A percentile compares a stretch with the other conserved stretches of the same genome.
Conservation (phyloP, 2,113 vertebrate species). For the Charadrius vociferus region DNA sequence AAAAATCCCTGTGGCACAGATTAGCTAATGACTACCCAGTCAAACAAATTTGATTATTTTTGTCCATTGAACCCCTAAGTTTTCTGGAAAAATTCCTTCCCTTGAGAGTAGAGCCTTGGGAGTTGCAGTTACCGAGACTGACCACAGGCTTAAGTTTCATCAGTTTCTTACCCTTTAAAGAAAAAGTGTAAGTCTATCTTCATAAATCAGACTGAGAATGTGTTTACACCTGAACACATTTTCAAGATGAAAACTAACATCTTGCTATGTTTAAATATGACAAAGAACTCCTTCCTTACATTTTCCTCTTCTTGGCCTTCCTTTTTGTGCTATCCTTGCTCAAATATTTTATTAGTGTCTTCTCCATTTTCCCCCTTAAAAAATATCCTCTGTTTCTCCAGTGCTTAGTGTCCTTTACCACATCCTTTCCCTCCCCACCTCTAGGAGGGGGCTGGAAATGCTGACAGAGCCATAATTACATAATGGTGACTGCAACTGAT, state of each 20-base stretch:
- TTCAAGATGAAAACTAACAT: background rate
- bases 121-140: background rate
- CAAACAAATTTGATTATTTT: background rate
- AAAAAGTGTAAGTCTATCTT: background rate
- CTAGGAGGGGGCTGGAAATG: slow-evolving; percentile 38
- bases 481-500: slow-evolving; percentile 11
- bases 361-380: background rate
- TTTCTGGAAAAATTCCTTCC: background rate
- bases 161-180: background rate
- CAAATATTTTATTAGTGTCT: background rate
- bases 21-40: background rate
- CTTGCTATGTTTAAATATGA: background rate
- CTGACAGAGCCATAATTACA: slow-evolving; percentile 35
- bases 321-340: background rate
- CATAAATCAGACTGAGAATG: background rate
- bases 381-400: background rate
- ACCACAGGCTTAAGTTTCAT: background rate
- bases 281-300: background rate
- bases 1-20: background rate
- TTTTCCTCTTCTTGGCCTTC: background rate
- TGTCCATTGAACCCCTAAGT: background rate
- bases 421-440: background rate
- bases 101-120: background rate
- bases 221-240: background rate
- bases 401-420: background rate